Percentiles rank a stretch among this genome's conserved stretches.
phyloP scores from a whole-genome alignment of 2,888 invertebrate species.

The Corythucha ciliata region DNA sequence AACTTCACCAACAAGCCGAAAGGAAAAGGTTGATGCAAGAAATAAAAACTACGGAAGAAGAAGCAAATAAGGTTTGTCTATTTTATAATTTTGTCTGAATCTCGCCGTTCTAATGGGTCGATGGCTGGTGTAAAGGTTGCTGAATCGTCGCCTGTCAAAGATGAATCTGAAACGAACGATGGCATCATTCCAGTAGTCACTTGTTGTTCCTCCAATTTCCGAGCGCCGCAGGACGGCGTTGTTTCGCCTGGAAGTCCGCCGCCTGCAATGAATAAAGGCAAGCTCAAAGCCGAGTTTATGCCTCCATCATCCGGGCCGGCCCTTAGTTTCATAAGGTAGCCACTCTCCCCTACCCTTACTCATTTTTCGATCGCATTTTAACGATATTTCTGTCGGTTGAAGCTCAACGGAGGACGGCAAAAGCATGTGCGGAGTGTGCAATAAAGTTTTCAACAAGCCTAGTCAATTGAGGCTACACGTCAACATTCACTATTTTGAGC shows the following conservation, averaged over 20 bases:
- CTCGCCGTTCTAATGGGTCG: not conserved
- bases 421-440: constrained; percentile 75
- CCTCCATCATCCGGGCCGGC: constrained; percentile 42
- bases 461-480: constrained; percentile 84
- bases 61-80: constrained; percentile 2
- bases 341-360: not conserved
- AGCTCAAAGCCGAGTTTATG: constrained; percentile 43
- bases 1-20: constrained; percentile 49
- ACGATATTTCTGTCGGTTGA: too few relatives aligned
- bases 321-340: constrained; percentile 42
- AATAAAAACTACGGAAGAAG: constrained; percentile 13
- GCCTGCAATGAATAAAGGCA: constrained; percentile 25
- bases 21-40: too few relatives aligned
- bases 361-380: too few relatives aligned
- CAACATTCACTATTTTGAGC: constrained; percentile 91
- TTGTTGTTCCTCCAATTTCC: too few relatives aligned
- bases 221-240: too few relatives aligned
- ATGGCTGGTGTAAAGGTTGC: constrained; percentile 27
- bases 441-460: constrained; percentile 83
- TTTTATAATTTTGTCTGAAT: too few relatives aligned
- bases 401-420: constrained; percentile 62
- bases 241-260: constrained; percentile 31
- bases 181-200: too few relatives aligned
- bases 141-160: constrained; percentile 24
- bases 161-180: constrained; percentile 21